Evolutionary conservation across 2,797 vertebrate genomes (phyloP).

Genomic region (Neomorphus geoffroyi): DNA sequence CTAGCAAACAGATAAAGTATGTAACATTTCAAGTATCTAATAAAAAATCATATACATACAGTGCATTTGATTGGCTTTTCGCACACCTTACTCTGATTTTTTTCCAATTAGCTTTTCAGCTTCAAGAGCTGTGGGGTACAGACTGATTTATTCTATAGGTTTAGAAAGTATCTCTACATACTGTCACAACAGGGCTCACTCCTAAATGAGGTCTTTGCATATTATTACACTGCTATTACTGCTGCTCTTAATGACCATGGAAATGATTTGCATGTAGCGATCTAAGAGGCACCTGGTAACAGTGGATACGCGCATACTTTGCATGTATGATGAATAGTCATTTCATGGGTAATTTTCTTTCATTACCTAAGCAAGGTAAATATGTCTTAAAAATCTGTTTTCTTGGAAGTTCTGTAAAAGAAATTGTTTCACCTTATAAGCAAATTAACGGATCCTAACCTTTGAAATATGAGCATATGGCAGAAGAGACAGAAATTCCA

Average conservation of each 20-base stretch:
- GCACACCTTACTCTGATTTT: not conserved
- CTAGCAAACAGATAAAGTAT: not conserved
- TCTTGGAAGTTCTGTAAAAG: not conserved
- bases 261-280: not conserved
- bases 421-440: not conserved
- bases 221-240: not conserved
- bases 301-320: not conserved
- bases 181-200: not conserved
- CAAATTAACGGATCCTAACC: slow-evolving; percentile 40
- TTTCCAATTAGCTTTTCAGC: not conserved
- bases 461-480: not conserved
- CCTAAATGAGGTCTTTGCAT: not conserved
- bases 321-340: not conserved
- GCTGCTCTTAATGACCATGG: not conserved
- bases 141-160: not conserved
- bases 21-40: not conserved
- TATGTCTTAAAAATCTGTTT: not conserved
- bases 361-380: not conserved
- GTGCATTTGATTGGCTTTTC: not conserved
- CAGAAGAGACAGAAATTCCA: slow-evolving; percentile 11
- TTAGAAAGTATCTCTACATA: not conserved
- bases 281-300: not conserved
- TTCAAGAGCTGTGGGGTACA: not conserved
- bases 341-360: not conserved
- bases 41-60: not conserved